A percentile compares a stretch with the other conserved stretches of the same genome.
Conservation (phyloP, 2,888 invertebrate genomes). For the Thecocarcelia acutangulata region DNA sequence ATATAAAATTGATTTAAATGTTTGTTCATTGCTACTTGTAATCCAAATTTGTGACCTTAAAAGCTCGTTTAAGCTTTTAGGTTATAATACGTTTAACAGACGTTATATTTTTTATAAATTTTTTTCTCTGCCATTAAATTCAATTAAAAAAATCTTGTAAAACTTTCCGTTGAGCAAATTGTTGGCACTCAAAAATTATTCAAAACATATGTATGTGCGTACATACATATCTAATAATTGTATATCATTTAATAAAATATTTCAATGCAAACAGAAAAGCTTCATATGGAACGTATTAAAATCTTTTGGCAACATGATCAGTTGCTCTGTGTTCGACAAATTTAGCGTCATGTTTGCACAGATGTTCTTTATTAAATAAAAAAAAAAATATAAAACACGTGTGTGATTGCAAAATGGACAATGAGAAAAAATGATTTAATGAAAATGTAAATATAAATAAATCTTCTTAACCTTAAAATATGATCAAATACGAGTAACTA, state of each 20-base stretch:
- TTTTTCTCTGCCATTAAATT: background rate
- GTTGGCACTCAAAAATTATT: conserved; percentile 31
- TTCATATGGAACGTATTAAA: conserved; percentile 41
- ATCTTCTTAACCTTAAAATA: conserved; percentile 10
- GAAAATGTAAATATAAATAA: conserved; percentile 9
- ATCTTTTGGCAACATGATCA: conserved; percentile 50
- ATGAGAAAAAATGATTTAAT: conserved; percentile 24
- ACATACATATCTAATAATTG: conserved; percentile 16
- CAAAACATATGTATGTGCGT: too few species aligned
- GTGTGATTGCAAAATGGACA: conserved; percentile 54
- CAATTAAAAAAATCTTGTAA: background rate
- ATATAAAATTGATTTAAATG: too few species aligned
- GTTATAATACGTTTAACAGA: too few species aligned
- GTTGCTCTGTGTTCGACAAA: conserved; percentile 47
- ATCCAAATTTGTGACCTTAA: too few species aligned
- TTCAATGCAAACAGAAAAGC: conserved; percentile 9
- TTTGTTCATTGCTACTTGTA: too few species aligned
- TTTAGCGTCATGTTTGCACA: conserved; percentile 76
- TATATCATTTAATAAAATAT: conserved; percentile 10
- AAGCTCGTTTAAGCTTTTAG: too few species aligned
- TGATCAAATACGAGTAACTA: conserved; percentile 12
- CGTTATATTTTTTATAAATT: background rate
- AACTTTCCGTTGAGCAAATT: conserved; percentile 1
- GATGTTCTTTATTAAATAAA: conserved; percentile 75
- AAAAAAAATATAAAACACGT: conserved; percentile 43